These are phyloP conservation scores for Yponomeuta plumbellus DNA, from an alignment of 2,888 invertebrate species.

Conservation along the genomic window DNA sequence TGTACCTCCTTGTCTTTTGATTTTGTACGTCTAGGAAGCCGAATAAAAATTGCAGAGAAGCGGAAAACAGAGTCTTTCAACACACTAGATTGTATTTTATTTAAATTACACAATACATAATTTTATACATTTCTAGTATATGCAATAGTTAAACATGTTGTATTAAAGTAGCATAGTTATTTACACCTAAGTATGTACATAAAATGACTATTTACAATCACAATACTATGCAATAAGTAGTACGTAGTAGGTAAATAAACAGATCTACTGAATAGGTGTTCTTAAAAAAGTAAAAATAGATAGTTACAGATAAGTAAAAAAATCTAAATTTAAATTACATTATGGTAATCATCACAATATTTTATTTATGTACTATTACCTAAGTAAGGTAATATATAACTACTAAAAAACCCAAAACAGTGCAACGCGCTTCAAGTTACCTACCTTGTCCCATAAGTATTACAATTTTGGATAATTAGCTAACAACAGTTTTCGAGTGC, in stretches of 20 bases:
- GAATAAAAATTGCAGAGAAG: neutral
- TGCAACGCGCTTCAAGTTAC: no score
- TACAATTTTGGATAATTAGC: no score
- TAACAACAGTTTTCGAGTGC: no score
- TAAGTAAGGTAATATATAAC: no score
- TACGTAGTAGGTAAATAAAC: neutral
- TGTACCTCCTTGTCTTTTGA: no score
- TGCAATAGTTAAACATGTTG: neutral
- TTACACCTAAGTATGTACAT: neutral
- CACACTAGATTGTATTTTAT: conserved; percentile 1
- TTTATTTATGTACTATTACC: neutral
- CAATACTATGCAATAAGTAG: neutral
- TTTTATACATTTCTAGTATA: neutral
- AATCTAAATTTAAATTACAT: neutral
- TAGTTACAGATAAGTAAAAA: neutral
- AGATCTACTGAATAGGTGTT: neutral
- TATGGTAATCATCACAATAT: conserved; percentile 3
- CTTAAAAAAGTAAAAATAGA: neutral
- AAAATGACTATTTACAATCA: neutral
- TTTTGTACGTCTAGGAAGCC: neutral
- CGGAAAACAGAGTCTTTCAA: neutral
- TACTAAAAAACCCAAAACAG: no score
- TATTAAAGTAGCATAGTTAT: neutral
- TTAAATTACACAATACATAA: neutral
- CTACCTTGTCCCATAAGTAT: no score